Evolutionary conservation across 2,797 vertebrate species (phyloP).

Genomic region (Anabas testudineus): DNA sequence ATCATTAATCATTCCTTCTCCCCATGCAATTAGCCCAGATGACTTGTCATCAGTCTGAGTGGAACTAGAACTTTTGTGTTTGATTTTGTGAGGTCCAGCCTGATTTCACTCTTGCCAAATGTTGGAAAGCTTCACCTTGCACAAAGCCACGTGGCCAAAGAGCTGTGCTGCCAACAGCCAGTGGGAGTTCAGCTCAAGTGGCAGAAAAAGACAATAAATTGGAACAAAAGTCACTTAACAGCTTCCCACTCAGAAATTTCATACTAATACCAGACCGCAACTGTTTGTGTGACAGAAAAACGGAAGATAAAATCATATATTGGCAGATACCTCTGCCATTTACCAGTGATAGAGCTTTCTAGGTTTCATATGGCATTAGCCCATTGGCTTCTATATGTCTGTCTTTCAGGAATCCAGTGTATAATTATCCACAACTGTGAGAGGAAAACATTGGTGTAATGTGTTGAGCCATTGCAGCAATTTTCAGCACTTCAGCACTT

Average conservation of each 20-base stretch:
- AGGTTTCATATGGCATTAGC: not conserved
- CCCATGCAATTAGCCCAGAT: constrained; percentile 2
- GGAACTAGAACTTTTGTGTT: constrained; percentile 10
- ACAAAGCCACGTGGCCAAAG: constrained; percentile 8
- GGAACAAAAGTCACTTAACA: constrained; percentile 34
- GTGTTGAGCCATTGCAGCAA: constrained; percentile 52
- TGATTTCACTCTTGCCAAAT: not conserved
- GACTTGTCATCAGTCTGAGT: not conserved
- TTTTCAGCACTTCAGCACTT: constrained; percentile 54
- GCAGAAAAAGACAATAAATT: constrained; percentile 30
- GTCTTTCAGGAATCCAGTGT: not conserved
- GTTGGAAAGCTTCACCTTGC: no score
- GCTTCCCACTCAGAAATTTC: constrained; percentile 27
- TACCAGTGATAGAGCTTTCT: not conserved
- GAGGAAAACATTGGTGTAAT: constrained; percentile 33
- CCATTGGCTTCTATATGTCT: constrained; percentile 1
- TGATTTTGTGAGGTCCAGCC: constrained; percentile 7
- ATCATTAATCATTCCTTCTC: constrained; percentile 10
- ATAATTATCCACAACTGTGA: constrained; percentile 38
- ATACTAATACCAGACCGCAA: not conserved
- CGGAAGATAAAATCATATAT: not conserved
- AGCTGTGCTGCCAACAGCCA: constrained; percentile 18
- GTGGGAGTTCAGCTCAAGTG: constrained; percentile 16
- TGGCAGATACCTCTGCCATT: not conserved
- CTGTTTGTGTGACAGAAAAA: constrained; percentile 6